Evolutionary conservation across 2,888 invertebrate genomes (phyloP).

Genomic region (Eupithecia insigniata): DNA sequence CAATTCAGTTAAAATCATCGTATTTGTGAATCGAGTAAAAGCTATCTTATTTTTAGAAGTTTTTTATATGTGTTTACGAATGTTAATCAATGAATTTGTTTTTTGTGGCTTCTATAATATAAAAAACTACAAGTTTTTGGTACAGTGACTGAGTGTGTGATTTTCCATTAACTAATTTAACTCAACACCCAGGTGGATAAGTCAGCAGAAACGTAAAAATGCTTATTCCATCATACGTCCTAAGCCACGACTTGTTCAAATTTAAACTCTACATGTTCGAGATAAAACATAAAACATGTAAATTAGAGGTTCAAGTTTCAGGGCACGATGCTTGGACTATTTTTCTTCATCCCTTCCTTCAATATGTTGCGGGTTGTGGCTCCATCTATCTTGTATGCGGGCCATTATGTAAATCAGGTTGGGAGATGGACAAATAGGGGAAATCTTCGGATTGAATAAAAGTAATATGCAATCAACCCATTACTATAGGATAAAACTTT

Average conservation of each 20-base stretch:
- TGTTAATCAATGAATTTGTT: neutral
- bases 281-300: constrained; percentile 50
- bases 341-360: constrained; percentile 72
- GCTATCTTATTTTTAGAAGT: too few species aligned
- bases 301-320: constrained; percentile 68
- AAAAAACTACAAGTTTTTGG: neutral
- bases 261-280: constrained; percentile 42
- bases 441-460: constrained; percentile 44
- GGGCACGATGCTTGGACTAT: constrained; percentile 65
- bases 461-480: constrained; percentile 13
- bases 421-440: constrained; percentile 50
- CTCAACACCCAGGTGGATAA: constrained; percentile 33
- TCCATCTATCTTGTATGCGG: constrained; percentile 70
- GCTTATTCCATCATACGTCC: constrained; percentile 49
- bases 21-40: too few species aligned
- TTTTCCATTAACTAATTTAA: constrained; percentile 14
- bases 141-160: neutral
- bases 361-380: constrained; percentile 74
- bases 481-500: constrained; percentile 7
- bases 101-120: neutral
- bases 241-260: constrained; percentile 5
- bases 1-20: too few species aligned
- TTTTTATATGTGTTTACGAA: neutral
- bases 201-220: constrained; percentile 47
- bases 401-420: constrained; percentile 73